Base-by-base conservation (phyloP, 2,113 vertebrate genomes). In the Acrocephalus arundinaceus region DNA sequence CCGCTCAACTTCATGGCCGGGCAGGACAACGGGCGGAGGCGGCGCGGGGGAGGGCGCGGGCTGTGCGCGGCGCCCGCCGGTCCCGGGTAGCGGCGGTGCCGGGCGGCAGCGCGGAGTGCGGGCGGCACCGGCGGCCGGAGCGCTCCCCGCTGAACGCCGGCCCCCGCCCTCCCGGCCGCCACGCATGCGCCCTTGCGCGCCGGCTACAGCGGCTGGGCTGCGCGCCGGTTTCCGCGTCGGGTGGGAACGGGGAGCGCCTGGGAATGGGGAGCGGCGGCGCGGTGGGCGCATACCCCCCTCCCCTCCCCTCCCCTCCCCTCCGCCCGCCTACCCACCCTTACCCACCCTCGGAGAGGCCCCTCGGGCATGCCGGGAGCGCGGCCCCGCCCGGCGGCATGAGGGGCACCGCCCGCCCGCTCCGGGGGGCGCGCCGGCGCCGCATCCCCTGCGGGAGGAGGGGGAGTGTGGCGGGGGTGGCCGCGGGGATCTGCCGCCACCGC, bases 1-100 rank as follows among this genome's bases (percentile, higher is more conserved):
- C 93, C 97, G 73, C 96, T 97, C 93, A 99, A 89, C 98, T 97
- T 98, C 99, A 99, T 99, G 78, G 90, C 86, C 45, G 57, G 55
- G 63, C 62, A 33, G 27, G 37, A 35, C 48, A 5, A 12, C 49
- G 68, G 21, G 67, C 35, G 48, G 27, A 48, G 7, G 45, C 65
- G 23, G 65, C 28, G 28, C 52, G 52, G 52, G 52, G 30, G 52
- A 54, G 52, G 28, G 28, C 28, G 52, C 52, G 52, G 52, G 52
- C 52, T 10, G 28, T 17, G 52, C 28, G 52, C 52, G 52, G 52
- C 35, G 35, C 35, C 52, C 52, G 52, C 52, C 52, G 52, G 52
- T 54, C 28, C 16, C 52, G 52, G 28, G 28, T 31, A 31, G 52
- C 52, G 52, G 52, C 28, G 52, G 52, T 17, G 52, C 52, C 52